Base-by-base conservation (phyloP, 2,113 vertebrate species). In the Triplophysa tibetana region DNA sequence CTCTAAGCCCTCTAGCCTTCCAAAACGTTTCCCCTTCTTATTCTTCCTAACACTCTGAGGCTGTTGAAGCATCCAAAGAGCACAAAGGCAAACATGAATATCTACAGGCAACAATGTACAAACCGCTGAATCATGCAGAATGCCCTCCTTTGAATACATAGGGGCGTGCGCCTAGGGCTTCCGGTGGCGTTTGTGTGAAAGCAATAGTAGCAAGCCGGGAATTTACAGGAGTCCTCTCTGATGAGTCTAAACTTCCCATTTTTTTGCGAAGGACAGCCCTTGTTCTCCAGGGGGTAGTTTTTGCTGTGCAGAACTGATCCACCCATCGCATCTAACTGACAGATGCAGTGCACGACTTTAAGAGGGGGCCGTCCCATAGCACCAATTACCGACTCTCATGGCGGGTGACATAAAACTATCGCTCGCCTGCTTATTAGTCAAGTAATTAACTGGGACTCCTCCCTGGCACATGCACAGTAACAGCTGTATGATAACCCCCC, bases 71-170 rank as follows among this genome's bases (percentile, higher is more conserved):
- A 54, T 65, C 72, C 24, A 54, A 61, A 78, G 75, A 74, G 38
- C 75, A 83, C 75, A 75, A 81, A 81, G 72, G 67, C 61, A 62
- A 69, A 79, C 45, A 56, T 61, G 76, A 58, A 78, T 72, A 67
- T 80, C 82, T 84, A 77, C 58, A 43, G 80, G 77, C 58, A 60
- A 24, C 77, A 62, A 60, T 70, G 70, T 75, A 65, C 77, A 68
- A 85, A 83, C 79, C 41, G 75, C 70, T 84, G 75, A 84, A 81
- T 87, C 86, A 84, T 81, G 66, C 70, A 75, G 63, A 62, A 79
- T 78, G 56, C 23, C 75, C 21, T 75, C 73, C 69, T 81, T 67
- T 72, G 54, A 75, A 66, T 68, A 29, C 69, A 50, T 54, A 61
- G 45, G 3, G 43, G 62, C 16, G 26, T n/a, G 43, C 17, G 69